These are phyloP conservation scores for Brachionus rubens DNA, from an alignment of 1,140 invertebrate genomes.

Conservation along the genomic window DNA sequence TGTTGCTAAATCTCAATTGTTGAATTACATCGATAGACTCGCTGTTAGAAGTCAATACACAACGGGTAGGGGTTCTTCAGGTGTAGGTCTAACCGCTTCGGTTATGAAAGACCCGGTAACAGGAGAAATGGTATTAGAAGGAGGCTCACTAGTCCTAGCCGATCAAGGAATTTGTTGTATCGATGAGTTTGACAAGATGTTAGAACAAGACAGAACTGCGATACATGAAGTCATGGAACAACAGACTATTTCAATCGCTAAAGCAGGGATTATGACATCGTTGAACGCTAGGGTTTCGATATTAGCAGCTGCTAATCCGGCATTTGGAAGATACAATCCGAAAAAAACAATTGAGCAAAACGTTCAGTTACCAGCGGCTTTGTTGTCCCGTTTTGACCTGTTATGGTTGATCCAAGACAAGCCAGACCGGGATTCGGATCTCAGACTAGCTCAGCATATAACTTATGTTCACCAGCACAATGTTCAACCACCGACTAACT, in stretches of 20 bases:
- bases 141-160: conserved; percentile 95
- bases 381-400: conserved; percentile 94
- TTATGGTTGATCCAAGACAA: conserved; percentile 95
- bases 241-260: conserved; percentile 98
- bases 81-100: conserved; percentile 94
- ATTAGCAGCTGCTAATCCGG: conserved; percentile 95
- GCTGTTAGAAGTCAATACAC: conserved; percentile 90
- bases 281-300: conserved; percentile 95
- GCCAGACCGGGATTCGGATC: conserved; percentile 84
- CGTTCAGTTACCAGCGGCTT: conserved; percentile 90
- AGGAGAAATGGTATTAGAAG: conserved; percentile 93
- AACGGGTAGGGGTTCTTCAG: conserved; percentile 91
- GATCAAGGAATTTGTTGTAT: conserved; percentile 97
- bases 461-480: conserved; percentile 93
- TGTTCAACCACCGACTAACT: conserved; percentile 77
- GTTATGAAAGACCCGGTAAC: conserved; percentile 96
- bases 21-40: conserved; percentile 88
- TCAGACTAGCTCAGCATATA: conserved; percentile 86
- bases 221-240: conserved; percentile 99
- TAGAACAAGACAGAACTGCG: conserved; percentile 83
- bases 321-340: conserved; percentile 94
- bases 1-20: conserved; percentile 94
- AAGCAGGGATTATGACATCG: conserved; percentile 96
- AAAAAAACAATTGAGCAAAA: conserved; percentile 93
- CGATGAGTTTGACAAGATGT: conserved; percentile 99